Conservation (phyloP, 2,888 invertebrate genomes). For the Eupithecia centaureata region DNA sequence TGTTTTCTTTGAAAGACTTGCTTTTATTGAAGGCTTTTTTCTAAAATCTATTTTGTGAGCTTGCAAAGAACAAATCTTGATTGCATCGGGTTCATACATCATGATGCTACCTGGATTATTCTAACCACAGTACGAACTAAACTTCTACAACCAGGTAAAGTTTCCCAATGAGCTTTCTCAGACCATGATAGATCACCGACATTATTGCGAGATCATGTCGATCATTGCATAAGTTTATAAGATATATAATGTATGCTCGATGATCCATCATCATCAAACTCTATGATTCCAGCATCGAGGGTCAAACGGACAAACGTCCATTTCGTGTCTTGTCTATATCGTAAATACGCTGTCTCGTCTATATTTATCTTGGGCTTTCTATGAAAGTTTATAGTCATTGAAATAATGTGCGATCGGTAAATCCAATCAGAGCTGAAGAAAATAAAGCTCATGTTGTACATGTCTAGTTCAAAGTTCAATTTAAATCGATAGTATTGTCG, state of each 20-base stretch:
- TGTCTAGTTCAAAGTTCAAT: background rate
- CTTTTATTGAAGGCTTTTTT: too few relatives aligned
- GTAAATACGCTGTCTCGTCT: constrained; percentile 17
- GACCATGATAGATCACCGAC: constrained; percentile 49
- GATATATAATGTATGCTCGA: constrained; percentile 33
- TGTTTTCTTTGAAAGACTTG: too few relatives aligned
- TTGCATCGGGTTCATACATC: too few relatives aligned
- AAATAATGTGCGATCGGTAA: background rate
- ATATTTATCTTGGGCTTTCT: constrained; percentile 10
- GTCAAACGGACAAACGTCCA: constrained; percentile 43
- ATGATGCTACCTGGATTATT: too few relatives aligned
- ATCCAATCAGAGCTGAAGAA: background rate
- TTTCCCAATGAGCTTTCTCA: constrained; percentile 35
- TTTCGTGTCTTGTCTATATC: constrained; percentile 12
- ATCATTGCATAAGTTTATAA: constrained; percentile 50
- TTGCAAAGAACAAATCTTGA: too few relatives aligned
- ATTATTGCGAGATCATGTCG: constrained; percentile 49
- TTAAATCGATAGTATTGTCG: background rate
- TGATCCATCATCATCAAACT: constrained; percentile 53
- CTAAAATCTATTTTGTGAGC: too few relatives aligned
- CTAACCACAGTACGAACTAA: background rate
- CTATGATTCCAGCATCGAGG: constrained; percentile 39
- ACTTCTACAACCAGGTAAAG: constrained; percentile 17
- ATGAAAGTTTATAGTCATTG: constrained; percentile 10
- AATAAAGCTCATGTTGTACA: background rate